Evolutionary conservation across 2,113 vertebrate genomes (phyloP), one percentile per base, ranked within the genome.

Genomic region (Anolis carolinensis): DNA sequence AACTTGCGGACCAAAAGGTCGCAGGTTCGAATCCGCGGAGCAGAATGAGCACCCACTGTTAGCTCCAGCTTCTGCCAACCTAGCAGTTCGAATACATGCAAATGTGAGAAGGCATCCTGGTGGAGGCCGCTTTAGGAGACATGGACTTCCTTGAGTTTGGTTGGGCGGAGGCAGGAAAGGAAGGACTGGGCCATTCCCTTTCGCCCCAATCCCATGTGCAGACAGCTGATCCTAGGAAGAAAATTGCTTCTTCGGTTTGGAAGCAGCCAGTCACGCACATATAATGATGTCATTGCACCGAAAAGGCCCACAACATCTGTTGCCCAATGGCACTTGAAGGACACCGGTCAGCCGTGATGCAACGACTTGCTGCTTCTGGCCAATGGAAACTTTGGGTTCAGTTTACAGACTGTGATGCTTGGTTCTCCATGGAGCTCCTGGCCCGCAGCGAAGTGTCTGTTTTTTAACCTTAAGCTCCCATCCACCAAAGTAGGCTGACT

Each of bases 331-430:
- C 90, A 94, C 93, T 92, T 91, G 82, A 88, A 91, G 92, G 94
- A 89, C 94, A 89, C 85, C 44, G 4, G 44, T 86, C 86, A 89
- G 11, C 82, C 78, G 90, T 97, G 96, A 97, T 96, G 96, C 96
- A 96, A 97, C 88, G 9, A 86, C 34, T 78, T 90, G 90, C 89
- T 90, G 89, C 90, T 95, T 91, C 93, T 95, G 92, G 89, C 91
- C 87, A 90, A 79, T 96, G 96, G 96, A 96, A 96, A 97, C 93
- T 94, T 89, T 84, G 3, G 63, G 91, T 93, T 97, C 95, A 10
- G 77, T 89, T 97, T 96, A 95, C 96, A 94, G 93, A 79, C 88
- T 82, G 77, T 90, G 92, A 92, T 91, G 88, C 92, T 36, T 23
- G 21, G 80, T 0, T 81, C 78, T 86, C 78, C 70, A 2, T 84